Evolutionary conservation across 2,113 vertebrate genomes (phyloP), one percentile per base, ranked within the genome.

Genomic region (Okapia johnstoni): DNA sequence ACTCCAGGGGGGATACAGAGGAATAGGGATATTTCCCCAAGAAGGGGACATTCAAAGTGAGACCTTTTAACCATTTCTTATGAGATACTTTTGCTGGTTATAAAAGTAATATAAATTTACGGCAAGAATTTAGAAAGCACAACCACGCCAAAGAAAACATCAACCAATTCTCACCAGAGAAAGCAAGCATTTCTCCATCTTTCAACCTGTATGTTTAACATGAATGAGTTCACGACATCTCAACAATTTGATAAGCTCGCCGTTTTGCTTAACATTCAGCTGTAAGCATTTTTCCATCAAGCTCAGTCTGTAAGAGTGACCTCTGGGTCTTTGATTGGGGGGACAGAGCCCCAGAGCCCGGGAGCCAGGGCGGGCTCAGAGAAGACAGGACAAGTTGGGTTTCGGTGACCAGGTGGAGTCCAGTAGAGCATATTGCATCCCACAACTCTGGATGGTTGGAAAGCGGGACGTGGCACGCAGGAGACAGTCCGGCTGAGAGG

Each of bases 401-500:
- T 83, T 57, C 1, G 5, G 46, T 6, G 58, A 93, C 66, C 85
- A 95, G 84, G 81, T 61, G 1, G 50, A 46, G 55, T 80, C 14
- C 14, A 5, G 80, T 30, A 40, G 88, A 40, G 15, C 77, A 60
- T 81, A 58, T 60, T 58, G 8, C 11, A 12, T 52, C 40, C 57
- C 57, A 85, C 40, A 33, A 19, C 70, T 79, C 87, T n/a, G 58
- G 87, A 61, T 1, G 33, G 50, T 21, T 14, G 94, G 54, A 88
- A 90, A 84, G 55, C 84, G 88, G 76, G 21, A 23, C 15, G 83
- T 19, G 36, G 83, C 70, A 6, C 89, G 54, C 86, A 54, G 95
- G 57, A 97, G 94, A 57, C 40, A 55, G 90, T 85, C 91, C 97
- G 52, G 95, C 90, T 94, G 86, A 87, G 91, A 61, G 95, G 76